These are phyloP conservation scores for Lasioglossum lativentre DNA, from an alignment of 2,888 invertebrate species.

Conservation along the genomic window DNA sequence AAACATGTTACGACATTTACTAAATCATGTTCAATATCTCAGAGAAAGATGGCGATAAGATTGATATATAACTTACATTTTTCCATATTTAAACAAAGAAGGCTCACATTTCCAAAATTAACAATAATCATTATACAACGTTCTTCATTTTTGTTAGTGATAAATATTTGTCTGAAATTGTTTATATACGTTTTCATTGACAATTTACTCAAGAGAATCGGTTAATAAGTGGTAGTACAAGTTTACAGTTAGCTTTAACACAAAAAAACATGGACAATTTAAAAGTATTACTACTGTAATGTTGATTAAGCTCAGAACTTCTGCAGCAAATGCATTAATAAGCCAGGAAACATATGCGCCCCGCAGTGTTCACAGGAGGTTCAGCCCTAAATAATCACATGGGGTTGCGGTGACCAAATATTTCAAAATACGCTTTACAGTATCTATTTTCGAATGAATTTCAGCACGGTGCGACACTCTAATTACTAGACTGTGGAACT, in stretches of 20 bases:
- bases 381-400: conserved; percentile 45
- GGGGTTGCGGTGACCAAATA: conserved; percentile 39
- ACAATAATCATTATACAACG: not conserved
- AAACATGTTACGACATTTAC: not conserved
- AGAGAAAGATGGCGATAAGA: not conserved
- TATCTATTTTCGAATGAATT: conserved; percentile 20
- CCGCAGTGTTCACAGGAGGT: conserved; percentile 26
- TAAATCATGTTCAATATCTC: not conserved
- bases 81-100: too few species aligned
- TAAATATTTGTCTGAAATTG: not conserved
- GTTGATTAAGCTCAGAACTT: conserved; percentile 16
- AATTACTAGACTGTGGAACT: not conserved
- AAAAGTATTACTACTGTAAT: conserved; percentile 4
- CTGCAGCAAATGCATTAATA: conserved; percentile 41
- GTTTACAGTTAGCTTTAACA: not conserved
- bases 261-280: not conserved
- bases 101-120: not conserved
- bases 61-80: too few species aligned
- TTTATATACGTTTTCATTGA: not conserved
- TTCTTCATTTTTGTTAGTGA: not conserved
- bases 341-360: conserved; percentile 40
- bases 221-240: not conserved
- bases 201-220: not conserved
- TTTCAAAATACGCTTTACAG: conserved; percentile 36
- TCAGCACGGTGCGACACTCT: not conserved